Conservation (phyloP, 2,113 vertebrate genomes). For the Pavo muticus region DNA sequence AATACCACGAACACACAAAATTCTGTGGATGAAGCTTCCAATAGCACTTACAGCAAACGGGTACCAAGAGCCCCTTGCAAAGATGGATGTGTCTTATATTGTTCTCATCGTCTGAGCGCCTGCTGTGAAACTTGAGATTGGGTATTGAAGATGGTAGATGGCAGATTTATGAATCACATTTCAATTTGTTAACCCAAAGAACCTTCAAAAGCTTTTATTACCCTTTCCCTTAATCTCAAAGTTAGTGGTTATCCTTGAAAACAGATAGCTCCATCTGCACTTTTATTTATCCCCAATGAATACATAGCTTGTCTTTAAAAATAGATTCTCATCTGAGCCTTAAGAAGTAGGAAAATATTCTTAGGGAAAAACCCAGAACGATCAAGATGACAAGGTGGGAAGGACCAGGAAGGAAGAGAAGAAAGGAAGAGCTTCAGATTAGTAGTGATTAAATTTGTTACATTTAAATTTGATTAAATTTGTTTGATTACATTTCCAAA, state of each 20-base stretch:
- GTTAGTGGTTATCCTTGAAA: neutral
- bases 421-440: neutral
- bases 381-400: neutral
- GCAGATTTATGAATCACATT: slow-evolving; percentile 1
- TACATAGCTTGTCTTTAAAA: neutral
- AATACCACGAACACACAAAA: neutral
- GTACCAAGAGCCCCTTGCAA: neutral
- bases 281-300: slow-evolving; percentile 23
- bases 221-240: neutral
- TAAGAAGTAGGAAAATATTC: neutral
- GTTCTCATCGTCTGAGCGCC: neutral
- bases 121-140: neutral
- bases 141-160: neutral
- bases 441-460: neutral
- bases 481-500: slow-evolving; percentile 25
- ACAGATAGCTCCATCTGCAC: neutral
- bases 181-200: slow-evolving; percentile 5
- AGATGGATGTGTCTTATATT: neutral
- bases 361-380: neutral
- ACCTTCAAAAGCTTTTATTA: neutral
- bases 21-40: neutral
- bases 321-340: slow-evolving; percentile 14
- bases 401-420: neutral
- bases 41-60: neutral
- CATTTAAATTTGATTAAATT: slow-evolving; percentile 18